These are phyloP conservation scores for Phocoena sinus DNA, from an alignment of 2,113 vertebrate species.

Conservation along the genomic window DNA sequence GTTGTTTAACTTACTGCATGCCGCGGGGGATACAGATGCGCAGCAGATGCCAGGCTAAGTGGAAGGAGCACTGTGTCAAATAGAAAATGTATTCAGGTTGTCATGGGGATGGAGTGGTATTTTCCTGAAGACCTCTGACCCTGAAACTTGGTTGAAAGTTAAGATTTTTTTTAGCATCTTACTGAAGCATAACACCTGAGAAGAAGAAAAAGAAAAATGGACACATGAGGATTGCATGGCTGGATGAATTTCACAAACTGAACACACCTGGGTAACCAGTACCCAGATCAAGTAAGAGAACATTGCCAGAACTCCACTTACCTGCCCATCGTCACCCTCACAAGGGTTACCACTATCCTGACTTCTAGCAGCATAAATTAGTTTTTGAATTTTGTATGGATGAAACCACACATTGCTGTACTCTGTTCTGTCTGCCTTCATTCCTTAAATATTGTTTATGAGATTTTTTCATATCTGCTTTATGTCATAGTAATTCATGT, in stretches of 20 bases:
- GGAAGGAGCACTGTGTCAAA: background rate
- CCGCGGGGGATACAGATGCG: constrained; percentile 20
- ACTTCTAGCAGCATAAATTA: background rate
- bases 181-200: background rate
- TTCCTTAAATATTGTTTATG: background rate
- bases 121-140: background rate
- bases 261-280: background rate
- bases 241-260: background rate
- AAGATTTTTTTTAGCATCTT: background rate
- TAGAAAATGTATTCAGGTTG: constrained; percentile 11
- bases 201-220: background rate
- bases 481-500: background rate
- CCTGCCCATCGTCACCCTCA: background rate
- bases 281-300: background rate
- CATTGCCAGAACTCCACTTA: background rate
- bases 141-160: background rate
- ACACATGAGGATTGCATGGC: background rate
- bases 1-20: constrained; percentile 23
- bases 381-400: background rate
- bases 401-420: background rate
- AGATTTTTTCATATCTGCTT: background rate
- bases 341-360: background rate
- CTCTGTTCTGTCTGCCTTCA: background rate
- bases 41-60: constrained; percentile 28
- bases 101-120: background rate